Base-by-base conservation (phyloP, 2,888 invertebrate species). In the Micropterix aruncella region DNA sequence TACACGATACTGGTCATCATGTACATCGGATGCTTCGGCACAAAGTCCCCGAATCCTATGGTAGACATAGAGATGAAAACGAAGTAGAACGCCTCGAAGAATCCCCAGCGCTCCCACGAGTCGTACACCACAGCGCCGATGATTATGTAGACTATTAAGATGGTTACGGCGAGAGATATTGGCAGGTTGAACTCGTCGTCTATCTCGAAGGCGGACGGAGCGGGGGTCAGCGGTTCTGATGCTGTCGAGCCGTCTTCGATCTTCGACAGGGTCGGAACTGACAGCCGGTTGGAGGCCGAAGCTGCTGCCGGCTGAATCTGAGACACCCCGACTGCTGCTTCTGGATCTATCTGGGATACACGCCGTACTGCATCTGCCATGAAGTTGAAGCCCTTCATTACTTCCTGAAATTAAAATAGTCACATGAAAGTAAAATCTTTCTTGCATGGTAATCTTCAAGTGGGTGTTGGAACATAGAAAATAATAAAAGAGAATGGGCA, bases 11-110 rank as follows among this genome's bases (percentile, higher is more conserved):
- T 90, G 44, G 85, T 77, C 74, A 96, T 85, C 81, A 96, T 90
- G 55, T 79, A 82, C 61, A 81, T 77, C 1, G 93, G 92, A 64
- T 91, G 86, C 60, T 84, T 75, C 1, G 94, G 94, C 0, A 93
- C 87, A 49, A 84, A 75, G 65, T 95, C 94, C 2, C 94, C 94
- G 54, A 95, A 88, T n/a, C 96, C 96, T 46, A 97, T 94, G 1
- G 96, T 97, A 1, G 92, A 90, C 80, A 95, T 88, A 0, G 94
- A 93, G 54, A 96, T 89, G 60, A 96, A 96, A 3, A 96, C 90
- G 60, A 96, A 97, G 63, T 97, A 97, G 60, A 97, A 92, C 0
- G 95, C 83, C 47, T 91, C 88, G 55, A 94, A 85, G 62, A 91
- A 88, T n/a, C 75, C 74, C 96, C 96, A 97, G 0, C 74, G 68